Evolutionary conservation across 1,140 invertebrate species (phyloP), one percentile per base, ranked within the genome.

Genomic region (Drosophila navojoa): DNA sequence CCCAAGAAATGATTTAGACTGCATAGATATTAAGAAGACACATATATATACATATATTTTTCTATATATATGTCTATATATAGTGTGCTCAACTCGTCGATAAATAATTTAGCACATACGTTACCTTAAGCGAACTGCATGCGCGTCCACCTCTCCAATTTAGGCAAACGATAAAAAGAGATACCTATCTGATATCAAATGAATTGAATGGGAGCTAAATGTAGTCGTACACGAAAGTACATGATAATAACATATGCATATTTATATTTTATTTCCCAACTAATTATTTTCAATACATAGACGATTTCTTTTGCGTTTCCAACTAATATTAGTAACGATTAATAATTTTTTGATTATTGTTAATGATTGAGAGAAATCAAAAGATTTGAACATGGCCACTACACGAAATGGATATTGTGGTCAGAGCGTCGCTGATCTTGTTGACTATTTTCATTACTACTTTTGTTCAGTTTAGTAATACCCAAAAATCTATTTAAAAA

Each of bases 401-500:
- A 49, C 63, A 22, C 49, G 62, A 72, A 60, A 79, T 81, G 71
- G 62, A 81, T 72, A 87, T 69, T 73, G 57, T 62, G 64, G 50
- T 61, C 71, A 73, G 35, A 66, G 64, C 35, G 42, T 55, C 66
- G 57, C 50, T 79, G 79, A 79, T 72, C 60, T 76, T 76, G 82
- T 86, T 81, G 84, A 76, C 81, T 77, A 79, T 90, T 90, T 90
- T 90, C 85, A 90, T 90, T 90, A 90, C 85, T 90, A 90, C 85
- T 90, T 90, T 90, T 89, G 80, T 90, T 85, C 81, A 90, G 67
- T 81, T 90, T 90, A 86, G 86, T 86, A 72, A 78, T 79, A 67
- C 69, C 62, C 38, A 58, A 62, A 19, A 27, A 45, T 4, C 40
- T 49, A 69, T 45, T 54, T 22, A 58, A 57, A 45, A 7, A 32